Base-by-base conservation (phyloP, 2,888 invertebrate species). In the Lumbricus terrestris region DNA sequence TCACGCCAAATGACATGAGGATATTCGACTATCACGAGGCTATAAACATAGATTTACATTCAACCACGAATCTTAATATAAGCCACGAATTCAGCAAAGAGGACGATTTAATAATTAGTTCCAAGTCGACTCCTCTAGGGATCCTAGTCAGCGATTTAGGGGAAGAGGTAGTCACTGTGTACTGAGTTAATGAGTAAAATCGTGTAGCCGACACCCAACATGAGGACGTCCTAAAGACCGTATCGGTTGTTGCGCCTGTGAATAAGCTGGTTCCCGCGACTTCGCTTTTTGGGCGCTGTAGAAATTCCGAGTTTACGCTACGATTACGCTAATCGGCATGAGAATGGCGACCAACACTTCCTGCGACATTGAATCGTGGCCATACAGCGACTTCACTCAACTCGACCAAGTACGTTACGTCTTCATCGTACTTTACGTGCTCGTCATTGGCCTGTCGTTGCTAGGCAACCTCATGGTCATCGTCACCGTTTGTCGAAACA, bases 381-480 rank as follows among this genome's bases (percentile, higher is more conserved):
- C 85, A 33, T 92, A 94, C 91, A 83, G 91, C 37, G 95, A 95
- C 91, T 93, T 93, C n/a, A 94, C 95, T 16, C 95, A 95, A 92
- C 92, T 94, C 34, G 90, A 92, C 0, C 69, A 92, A 16, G 94
- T 95, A 33, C 91, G 94, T 23, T 91, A 92, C 6, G 90, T 92
- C 8, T 94, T 95, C 89, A 92, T 95, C 23, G 91, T 93, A n/a
- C 91, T 94, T 0, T 95, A 95, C 92, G 91, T 94, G n/a, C 15
- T 94, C 16, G 94, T 95, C 23, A 94, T 95, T 91, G 91, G 94
- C 18, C 91, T 95, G 29, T 94, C 95, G 3, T 92, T 95, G 1
- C 90, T 93, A 88, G 95, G 95, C 34, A 95, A 95, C 92, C 92
- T 94, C 16, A 92, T 95, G 90, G 95, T 95, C 16, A 95, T 95